Conservation (phyloP, 2,113 vertebrate species). For the Entosphenus tridentatus region DNA sequence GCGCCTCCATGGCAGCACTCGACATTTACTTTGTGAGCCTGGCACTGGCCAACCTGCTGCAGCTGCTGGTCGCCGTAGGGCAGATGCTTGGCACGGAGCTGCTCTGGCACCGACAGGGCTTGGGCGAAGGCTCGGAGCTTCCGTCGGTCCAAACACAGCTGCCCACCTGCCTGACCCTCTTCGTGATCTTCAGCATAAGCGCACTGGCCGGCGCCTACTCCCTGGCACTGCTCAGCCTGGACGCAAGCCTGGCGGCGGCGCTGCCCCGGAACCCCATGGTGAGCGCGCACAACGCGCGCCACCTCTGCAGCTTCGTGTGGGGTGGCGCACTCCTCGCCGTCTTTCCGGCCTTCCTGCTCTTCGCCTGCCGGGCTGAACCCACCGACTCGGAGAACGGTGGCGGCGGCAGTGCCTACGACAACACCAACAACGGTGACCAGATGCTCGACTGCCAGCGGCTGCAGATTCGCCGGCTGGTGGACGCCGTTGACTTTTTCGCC, state of each 20-base stretch:
- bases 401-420: too few relatives aligned
- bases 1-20: slow-evolving; percentile 78
- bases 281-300: slow-evolving; percentile 82
- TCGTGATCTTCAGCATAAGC: slow-evolving; percentile 76
- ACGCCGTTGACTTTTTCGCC: slow-evolving; percentile 76
- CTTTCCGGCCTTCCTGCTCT: slow-evolving; percentile 81
- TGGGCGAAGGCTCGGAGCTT: background rate
- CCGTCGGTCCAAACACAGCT: slow-evolving; percentile 14
- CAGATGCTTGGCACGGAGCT: slow-evolving; percentile 55
- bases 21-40: slow-evolving; percentile 97
- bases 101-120: slow-evolving; percentile 28
- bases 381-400: slow-evolving; percentile 21
- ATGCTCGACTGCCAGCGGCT: slow-evolving; percentile 74
- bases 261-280: slow-evolving; percentile 87
- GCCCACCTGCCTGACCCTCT: slow-evolving; percentile 56
- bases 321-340: slow-evolving; percentile 81
- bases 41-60: slow-evolving; percentile 62
- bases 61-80: slow-evolving; percentile 47
- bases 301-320: slow-evolving; percentile 88
- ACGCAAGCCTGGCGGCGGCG: slow-evolving; percentile 82
- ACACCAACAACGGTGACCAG: background rate
- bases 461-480: slow-evolving; percentile 67
- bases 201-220: slow-evolving; percentile 83
- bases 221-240: slow-evolving; percentile 66
- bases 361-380: slow-evolving; percentile 76